Conservation (phyloP, 2,113 vertebrate genomes). For the Tragelaphus strepsiceros region DNA sequence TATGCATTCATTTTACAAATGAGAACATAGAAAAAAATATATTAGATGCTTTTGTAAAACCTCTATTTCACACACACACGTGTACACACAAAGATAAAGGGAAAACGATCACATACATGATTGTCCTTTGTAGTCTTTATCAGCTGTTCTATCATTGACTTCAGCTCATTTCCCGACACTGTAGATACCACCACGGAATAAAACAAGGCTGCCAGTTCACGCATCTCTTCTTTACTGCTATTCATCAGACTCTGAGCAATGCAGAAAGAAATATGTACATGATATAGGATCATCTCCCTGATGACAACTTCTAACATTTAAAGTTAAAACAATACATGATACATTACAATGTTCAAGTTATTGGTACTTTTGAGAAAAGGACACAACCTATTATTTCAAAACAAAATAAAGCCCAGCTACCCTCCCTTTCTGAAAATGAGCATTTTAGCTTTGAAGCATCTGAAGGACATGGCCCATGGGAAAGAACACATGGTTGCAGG, state of each 20-base stretch:
- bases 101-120: constrained; percentile 82
- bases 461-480: rapidly evolving
- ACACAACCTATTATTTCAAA: not conserved
- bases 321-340: constrained; percentile 27
- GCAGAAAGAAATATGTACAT: not conserved
- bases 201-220: constrained; percentile 94
- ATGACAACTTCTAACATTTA: not conserved
- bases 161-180: constrained; percentile 92
- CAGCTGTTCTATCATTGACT: constrained; percentile 88
- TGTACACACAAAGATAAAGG: not conserved
- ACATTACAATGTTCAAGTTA: constrained; percentile 2
- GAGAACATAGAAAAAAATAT: not conserved
- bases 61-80: not conserved
- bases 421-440: not conserved
- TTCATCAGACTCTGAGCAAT: constrained; percentile 91
- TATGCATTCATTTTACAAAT: not conserved
- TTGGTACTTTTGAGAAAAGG: not conserved
- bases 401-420: not conserved
- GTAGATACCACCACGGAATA: constrained; percentile 94
- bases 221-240: constrained; percentile 98
- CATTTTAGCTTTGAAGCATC: not conserved
- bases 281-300: not conserved
- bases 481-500: not conserved
- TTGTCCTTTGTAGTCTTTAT: constrained; percentile 94
- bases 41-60: not conserved